Base-by-base conservation (phyloP, 2,888 invertebrate species). In the Pyrrhia umbra region DNA sequence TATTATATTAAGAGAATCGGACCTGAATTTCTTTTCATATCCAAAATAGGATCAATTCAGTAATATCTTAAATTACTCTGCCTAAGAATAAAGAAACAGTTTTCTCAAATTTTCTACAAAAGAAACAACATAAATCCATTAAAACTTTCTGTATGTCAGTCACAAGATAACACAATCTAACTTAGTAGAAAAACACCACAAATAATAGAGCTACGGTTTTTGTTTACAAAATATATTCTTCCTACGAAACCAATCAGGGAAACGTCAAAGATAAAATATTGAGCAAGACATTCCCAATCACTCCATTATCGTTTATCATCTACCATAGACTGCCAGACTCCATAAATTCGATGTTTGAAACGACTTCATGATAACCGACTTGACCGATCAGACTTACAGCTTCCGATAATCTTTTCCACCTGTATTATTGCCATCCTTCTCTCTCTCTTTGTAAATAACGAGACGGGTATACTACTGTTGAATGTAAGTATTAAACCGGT, bases 321-420 rank as follows among this genome's bases (percentile, higher is more conserved):
- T 37, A 37, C 45, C 47, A 66, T 55, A 58, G 43, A 58, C 73
- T 40, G 58, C 42, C 54, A 66, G 45, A 54, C 49, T 62, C 16
- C 16, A 76, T 77, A 73, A 63, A 58, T 70, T 74, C 52, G 40
- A 61, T 23, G 25, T 55, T 61, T 42, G 20, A 71, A 54, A 56
- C 55, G 51, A 62, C 45, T 67, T 50, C 58, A 67, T 57, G 42
- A 43, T 62, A 76, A 65, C 72, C 58, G 51, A 27, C 61, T 79
- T 61, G 76, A 75, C 69, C 76, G 69, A 73, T 69, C 79, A 70
- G 43, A 67, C 62, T 73, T 62, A 21, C 70, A 69, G 55, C 46
- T 67, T 63, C 47, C 37, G 27, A 46, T 64, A 73, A 61, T 71
- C 55, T 68, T 64, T 71, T 39, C 57, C 64, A 77, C 74, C 66